Conservation (phyloP, 2,113 vertebrate species). For the Malurus melanocephalus region DNA sequence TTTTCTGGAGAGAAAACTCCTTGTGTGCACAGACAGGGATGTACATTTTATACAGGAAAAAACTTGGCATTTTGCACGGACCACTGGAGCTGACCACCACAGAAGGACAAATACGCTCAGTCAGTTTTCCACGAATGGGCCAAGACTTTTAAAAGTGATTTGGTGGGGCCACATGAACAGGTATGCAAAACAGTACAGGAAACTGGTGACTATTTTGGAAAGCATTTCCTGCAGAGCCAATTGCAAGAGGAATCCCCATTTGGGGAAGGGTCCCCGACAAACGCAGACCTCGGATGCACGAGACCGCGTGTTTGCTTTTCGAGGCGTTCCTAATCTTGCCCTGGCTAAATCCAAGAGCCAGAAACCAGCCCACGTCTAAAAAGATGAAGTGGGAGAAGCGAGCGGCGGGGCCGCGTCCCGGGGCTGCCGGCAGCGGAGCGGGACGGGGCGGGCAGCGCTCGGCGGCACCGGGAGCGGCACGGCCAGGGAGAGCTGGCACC, state of each 20-base stretch:
- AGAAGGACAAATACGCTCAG: neutral
- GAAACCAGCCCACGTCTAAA: slow-evolving; percentile 30
- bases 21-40: accelerated
- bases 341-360: slow-evolving; percentile 1
- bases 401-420: slow-evolving; percentile 27
- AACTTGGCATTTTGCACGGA: neutral
- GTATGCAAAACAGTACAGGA: neutral
- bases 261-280: neutral
- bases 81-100: neutral
- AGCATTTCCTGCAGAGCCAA: neutral
- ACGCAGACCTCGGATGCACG: neutral
- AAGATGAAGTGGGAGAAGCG: neutral
- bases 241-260: accelerated
- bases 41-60: neutral
- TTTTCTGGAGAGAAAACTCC: neutral
- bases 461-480: neutral
- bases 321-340: slow-evolving; percentile 4
- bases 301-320: neutral
- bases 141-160: neutral
- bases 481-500: slow-evolving; percentile 70
- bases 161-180: accelerated
- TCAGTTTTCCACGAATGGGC: neutral
- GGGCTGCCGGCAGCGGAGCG: neutral
- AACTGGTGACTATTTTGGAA: neutral
- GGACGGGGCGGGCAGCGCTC: neutral